Conservation (phyloP, 2,888 invertebrate species). For the Melieria omissa region DNA sequence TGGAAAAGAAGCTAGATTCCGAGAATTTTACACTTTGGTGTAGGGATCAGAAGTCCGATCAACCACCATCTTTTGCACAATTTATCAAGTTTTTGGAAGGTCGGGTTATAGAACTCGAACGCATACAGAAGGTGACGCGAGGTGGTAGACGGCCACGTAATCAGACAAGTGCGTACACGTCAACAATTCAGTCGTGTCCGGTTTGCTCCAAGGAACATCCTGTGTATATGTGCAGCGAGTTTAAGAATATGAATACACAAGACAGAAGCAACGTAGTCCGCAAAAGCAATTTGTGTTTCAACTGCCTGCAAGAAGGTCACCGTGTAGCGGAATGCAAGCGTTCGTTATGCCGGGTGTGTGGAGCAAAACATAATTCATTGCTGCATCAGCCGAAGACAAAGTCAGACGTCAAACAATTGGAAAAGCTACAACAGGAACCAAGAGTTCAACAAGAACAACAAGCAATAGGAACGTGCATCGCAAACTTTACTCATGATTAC, state of each 20-base stretch:
- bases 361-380: conserved; percentile 31
- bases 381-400: conserved; percentile 23
- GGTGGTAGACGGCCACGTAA: not conserved
- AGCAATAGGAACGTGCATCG: not conserved
- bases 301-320: conserved; percentile 33
- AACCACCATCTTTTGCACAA: conserved; percentile 26
- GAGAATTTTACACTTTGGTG: conserved; percentile 36
- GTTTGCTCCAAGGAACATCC: conserved; percentile 23
- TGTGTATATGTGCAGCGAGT: conserved; percentile 31
- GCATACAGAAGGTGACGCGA: not conserved
- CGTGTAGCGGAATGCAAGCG: conserved; percentile 29
- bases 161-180: conserved; percentile 13
- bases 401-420: no score
- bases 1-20: conserved; percentile 35
- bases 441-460: not conserved
- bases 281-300: conserved; percentile 28
- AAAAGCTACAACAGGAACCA: not conserved
- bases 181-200: conserved; percentile 23
- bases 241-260: conserved; percentile 9
- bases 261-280: conserved; percentile 22
- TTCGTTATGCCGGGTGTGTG: conserved; percentile 24
- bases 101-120: conserved; percentile 35
- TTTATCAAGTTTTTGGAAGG: conserved; percentile 33
- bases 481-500: conserved; percentile 3
- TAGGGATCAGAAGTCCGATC: conserved; percentile 14